Evolutionary conservation across 2,113 vertebrate species (phyloP).

Genomic region (Cinclus cinclus): DNA sequence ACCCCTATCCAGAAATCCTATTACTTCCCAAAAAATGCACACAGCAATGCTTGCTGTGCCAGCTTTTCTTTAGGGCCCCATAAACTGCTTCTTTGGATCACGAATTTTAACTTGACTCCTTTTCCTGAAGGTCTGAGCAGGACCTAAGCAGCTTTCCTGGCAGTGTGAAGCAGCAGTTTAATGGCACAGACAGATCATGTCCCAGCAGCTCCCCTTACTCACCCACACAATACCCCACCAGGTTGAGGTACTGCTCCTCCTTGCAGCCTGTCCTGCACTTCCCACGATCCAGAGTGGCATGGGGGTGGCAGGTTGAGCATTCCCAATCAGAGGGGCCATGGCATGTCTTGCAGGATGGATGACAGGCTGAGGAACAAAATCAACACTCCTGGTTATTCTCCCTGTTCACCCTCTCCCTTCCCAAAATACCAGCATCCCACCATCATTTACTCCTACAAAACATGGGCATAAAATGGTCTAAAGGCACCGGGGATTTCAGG

Average conservation of each 20-base stretch:
- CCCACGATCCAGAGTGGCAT: constrained; percentile 52
- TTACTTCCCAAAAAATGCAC: background rate
- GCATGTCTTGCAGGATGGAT: constrained; percentile 82
- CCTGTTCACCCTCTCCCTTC: background rate
- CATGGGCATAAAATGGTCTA: background rate
- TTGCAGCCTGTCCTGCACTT: constrained; percentile 77
- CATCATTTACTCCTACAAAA: background rate
- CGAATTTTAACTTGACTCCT: background rate
- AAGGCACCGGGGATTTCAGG: background rate
- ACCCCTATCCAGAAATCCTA: background rate
- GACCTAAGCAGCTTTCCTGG: background rate
- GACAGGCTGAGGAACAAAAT: constrained; percentile 71
- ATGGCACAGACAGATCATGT: background rate
- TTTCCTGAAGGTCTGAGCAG: background rate
- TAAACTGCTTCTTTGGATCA: background rate
- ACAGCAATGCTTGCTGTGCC: background rate
- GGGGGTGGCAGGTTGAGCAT: constrained; percentile 78
- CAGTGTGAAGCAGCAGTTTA: background rate
- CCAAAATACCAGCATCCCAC: background rate
- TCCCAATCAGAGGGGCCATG: constrained; percentile 71
- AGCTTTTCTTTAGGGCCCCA: background rate
- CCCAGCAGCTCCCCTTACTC: constrained; percentile 21
- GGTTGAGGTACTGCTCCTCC: constrained; percentile 79
- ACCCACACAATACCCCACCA: constrained; percentile 82
- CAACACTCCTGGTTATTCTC: background rate